Evolutionary conservation across 2,888 invertebrate species (phyloP).

Genomic region (Brenthis ino): DNA sequence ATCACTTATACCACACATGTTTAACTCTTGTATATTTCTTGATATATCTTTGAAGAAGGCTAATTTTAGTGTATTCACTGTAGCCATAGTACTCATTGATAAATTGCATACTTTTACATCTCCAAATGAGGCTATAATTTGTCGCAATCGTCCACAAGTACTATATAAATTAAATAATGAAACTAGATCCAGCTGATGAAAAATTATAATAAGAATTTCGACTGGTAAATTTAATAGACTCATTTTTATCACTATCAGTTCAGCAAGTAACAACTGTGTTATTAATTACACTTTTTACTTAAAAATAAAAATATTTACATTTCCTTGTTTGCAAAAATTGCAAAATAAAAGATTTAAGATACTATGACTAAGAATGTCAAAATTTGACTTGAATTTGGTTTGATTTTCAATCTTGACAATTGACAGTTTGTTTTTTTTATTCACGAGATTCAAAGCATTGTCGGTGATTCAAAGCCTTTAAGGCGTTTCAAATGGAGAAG

Average conservation of each 20-base stretch:
- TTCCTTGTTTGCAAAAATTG: too few relatives aligned
- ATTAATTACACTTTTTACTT: too few relatives aligned
- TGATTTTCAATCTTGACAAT: too few relatives aligned
- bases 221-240: constrained; percentile 53
- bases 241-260: constrained; percentile 25
- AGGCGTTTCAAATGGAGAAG: too few relatives aligned
- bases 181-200: constrained; percentile 54
- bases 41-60: constrained; percentile 59
- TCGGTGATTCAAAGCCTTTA: too few relatives aligned
- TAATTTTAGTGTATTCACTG: constrained; percentile 53
- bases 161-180: constrained; percentile 54
- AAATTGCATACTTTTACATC: constrained; percentile 54
- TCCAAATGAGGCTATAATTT: constrained; percentile 50
- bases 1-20: constrained; percentile 58
- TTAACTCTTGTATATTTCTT: constrained; percentile 52
- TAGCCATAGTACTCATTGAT: constrained; percentile 55
- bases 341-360: too few relatives aligned
- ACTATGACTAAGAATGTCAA: too few relatives aligned
- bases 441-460: too few relatives aligned
- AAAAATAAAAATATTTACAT: too few relatives aligned
- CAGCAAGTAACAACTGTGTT: too few relatives aligned
- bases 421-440: too few relatives aligned
- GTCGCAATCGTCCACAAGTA: constrained; percentile 50
- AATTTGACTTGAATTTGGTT: too few relatives aligned
- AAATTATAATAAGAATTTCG: constrained; percentile 65